Evolutionary conservation across 2,888 invertebrate genomes (phyloP).

Genomic region (Entomobrya multifasciata): DNA sequence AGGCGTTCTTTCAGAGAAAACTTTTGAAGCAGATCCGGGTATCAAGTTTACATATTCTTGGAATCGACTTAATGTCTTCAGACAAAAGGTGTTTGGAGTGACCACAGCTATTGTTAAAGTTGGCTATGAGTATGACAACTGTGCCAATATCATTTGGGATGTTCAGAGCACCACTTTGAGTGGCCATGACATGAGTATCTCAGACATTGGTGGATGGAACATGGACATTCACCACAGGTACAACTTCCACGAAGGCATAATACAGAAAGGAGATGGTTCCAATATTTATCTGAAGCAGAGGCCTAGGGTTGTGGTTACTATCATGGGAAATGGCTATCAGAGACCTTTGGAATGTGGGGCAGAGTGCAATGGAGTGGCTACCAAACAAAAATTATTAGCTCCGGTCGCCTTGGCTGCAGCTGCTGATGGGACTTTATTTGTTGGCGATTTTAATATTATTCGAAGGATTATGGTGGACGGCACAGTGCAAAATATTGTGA

Average conservation of each 20-base stretch:
- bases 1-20: conserved; percentile 95
- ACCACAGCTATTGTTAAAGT: conserved; percentile 97
- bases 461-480: conserved; percentile 93
- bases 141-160: conserved; percentile 96
- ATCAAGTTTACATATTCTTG: conserved; percentile 98
- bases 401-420: conserved; percentile 96
- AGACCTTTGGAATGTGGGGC: conserved; percentile 90
- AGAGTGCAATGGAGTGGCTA: conserved; percentile 91
- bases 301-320: conserved; percentile 93
- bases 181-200: conserved; percentile 98
- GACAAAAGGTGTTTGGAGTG: conserved; percentile 97
- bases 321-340: conserved; percentile 95
- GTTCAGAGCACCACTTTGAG: conserved; percentile 96
- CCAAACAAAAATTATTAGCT: conserved; percentile 91
- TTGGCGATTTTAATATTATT: conserved; percentile 97
- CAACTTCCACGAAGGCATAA: conserved; percentile 98
- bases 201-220: conserved; percentile 98
- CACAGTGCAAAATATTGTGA: conserved; percentile 89
- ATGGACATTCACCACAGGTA: conserved; percentile 95
- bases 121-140: conserved; percentile 96
- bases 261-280: conserved; percentile 98
- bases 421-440: conserved; percentile 95
- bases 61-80: conserved; percentile 97
- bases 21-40: conserved; percentile 97
- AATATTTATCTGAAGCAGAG: conserved; percentile 96